These are phyloP conservation scores for Eubasilissa regina DNA, from an alignment of 1,140 invertebrate genomes.

Conservation along the genomic window DNA sequence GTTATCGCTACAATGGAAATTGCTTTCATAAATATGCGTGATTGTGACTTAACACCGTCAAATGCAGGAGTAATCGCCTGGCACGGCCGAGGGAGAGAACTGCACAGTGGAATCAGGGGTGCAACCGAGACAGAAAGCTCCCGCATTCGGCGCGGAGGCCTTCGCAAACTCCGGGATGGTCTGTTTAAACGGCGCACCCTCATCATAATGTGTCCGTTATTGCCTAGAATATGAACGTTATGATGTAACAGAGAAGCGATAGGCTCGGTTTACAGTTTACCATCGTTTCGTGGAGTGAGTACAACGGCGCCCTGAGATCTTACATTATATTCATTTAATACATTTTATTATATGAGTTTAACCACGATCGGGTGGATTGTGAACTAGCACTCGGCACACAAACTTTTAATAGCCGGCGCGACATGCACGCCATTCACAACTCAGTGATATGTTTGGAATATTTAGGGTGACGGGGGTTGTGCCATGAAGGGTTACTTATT, in stretches of 20 bases:
- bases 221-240: slow-evolving; percentile 52
- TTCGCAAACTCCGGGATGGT: slow-evolving; percentile 14
- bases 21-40: slow-evolving; percentile 54
- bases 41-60: slow-evolving; percentile 53
- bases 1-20: slow-evolving; percentile 52
- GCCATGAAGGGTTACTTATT: slow-evolving; percentile 12
- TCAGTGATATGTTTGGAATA: slow-evolving; percentile 28
- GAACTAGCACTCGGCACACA: not conserved
- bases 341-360: not conserved
- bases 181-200: slow-evolving; percentile 53
- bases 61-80: slow-evolving; percentile 44
- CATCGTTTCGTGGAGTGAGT: not conserved
- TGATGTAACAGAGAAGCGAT: slow-evolving; percentile 27
- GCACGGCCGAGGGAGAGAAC: slow-evolving; percentile 21
- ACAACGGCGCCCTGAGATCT: not conserved
- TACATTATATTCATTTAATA: too few relatives aligned
- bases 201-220: slow-evolving; percentile 59
- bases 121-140: not conserved
- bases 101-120: not conserved
- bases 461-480: slow-evolving; percentile 38
- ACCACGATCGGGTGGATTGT: not conserved
- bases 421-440: slow-evolving; percentile 17
- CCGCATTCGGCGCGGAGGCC: not conserved
- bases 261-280: slow-evolving; percentile 2
- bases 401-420: slow-evolving; percentile 49